A percentile compares a stretch with the other conserved stretches of the same genome.
These are phyloP conservation scores for Drosophila pandora DNA, from an alignment of 1,140 invertebrate genomes.

Conservation along the genomic window DNA sequence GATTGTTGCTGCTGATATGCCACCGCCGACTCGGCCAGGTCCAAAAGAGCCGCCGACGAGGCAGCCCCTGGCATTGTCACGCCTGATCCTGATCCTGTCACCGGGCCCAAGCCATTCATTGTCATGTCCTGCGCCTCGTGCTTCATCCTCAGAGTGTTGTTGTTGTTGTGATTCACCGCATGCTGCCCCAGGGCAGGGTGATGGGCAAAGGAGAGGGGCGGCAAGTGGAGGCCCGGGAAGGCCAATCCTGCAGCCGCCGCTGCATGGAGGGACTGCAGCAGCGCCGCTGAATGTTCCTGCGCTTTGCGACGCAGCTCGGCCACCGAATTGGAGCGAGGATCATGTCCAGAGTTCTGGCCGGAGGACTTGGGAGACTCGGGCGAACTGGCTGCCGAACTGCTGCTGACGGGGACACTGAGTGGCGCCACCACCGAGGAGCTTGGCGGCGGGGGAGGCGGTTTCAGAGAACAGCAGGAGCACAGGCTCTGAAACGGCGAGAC, in stretches of 20 bases:
- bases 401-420: conserved; percentile 75
- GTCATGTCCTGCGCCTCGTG: conserved; percentile 83
- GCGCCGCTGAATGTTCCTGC: conserved; percentile 94
- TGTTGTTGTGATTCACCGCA: conserved; percentile 59
- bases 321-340: conserved; percentile 91
- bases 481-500: conserved; percentile 88
- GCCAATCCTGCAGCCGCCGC: conserved; percentile 84
- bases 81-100: conserved; percentile 20
- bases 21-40: conserved; percentile 70
- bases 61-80: conserved; percentile 21
- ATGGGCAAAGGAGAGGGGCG: conserved; percentile 84
- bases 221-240: conserved; percentile 85
- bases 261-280: conserved; percentile 89
- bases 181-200: conserved; percentile 46
- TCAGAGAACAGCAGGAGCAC: conserved; percentile 91
- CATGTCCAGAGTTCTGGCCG: conserved; percentile 70
- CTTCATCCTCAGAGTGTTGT: conserved; percentile 63
- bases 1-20: conserved; percentile 68
- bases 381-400: conserved; percentile 74
- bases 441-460: conserved; percentile 84
- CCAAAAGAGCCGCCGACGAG: conserved; percentile 58
- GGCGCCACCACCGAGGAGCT: conserved; percentile 59
- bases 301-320: conserved; percentile 94
- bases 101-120: conserved; percentile 72
- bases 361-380: conserved; percentile 80